Evolutionary conservation across 2,113 vertebrate species (phyloP).

Genomic region (Chaetodon trifascialis): DNA sequence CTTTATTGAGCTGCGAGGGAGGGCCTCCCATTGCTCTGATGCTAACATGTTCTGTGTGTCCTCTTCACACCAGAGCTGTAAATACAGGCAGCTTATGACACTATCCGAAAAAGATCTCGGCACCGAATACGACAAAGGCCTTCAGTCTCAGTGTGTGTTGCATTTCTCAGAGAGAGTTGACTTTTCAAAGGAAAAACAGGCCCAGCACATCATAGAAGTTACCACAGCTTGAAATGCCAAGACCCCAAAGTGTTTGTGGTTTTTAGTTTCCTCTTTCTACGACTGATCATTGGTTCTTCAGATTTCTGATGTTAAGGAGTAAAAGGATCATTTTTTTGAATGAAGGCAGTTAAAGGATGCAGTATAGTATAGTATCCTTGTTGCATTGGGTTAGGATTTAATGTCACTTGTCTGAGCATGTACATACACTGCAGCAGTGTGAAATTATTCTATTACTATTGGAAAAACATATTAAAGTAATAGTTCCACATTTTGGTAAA

Average conservation of each 20-base stretch:
- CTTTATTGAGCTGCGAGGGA: conserved; percentile 71
- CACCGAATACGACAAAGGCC: conserved; percentile 59
- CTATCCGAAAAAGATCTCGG: conserved; percentile 68
- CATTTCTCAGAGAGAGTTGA: conserved; percentile 34
- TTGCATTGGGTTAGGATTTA: conserved; percentile 1
- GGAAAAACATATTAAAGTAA: background rate
- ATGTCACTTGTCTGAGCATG: background rate
- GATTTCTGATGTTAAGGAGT: conserved; percentile 10
- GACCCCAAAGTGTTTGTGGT: conserved; percentile 58
- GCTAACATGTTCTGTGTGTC: conserved; percentile 74
- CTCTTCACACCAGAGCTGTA: conserved; percentile 75
- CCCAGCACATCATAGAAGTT: conserved; percentile 41
- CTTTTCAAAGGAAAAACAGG: conserved; percentile 55
- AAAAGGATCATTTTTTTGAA: background rate
- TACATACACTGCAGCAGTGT: background rate
- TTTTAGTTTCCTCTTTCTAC: conserved; percentile 59
- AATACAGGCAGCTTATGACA: conserved; percentile 68
- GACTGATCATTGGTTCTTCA: conserved; percentile 38
- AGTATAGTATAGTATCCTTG: background rate
- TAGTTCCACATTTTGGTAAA: background rate
- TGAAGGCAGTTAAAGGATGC: background rate
- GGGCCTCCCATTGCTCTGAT: conserved; percentile 71
- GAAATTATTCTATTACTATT: background rate
- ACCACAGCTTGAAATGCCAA: conserved; percentile 44
- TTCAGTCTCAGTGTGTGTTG: conserved; percentile 34